phyloP scores from a whole-genome alignment of 2,888 invertebrate species.

The Pelosia muscerda region DNA sequence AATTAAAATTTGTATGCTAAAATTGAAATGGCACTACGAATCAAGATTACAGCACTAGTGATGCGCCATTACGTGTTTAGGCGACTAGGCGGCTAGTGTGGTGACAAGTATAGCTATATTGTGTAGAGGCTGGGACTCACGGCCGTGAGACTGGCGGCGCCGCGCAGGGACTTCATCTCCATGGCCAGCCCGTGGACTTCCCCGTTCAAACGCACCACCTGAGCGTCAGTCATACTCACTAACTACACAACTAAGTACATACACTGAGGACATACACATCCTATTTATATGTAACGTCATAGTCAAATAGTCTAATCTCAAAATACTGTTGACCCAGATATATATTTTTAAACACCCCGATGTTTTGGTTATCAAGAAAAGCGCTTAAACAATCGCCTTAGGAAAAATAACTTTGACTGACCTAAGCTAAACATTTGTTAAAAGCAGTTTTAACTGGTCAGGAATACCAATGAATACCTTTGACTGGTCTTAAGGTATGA shows the following conservation, averaged over 20 bases:
- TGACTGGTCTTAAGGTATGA: background rate
- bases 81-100: constrained; percentile 26
- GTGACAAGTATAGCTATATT: constrained; percentile 64
- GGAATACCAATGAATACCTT: too few species aligned
- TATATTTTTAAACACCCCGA: too few species aligned
- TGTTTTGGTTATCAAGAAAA: too few species aligned
- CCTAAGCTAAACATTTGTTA: too few species aligned
- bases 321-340: too few species aligned
- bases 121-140: constrained; percentile 84
- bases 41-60: constrained; percentile 40
- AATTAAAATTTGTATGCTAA: constrained; percentile 13
- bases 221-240: constrained; percentile 32
- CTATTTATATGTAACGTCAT: background rate
- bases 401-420: too few species aligned
- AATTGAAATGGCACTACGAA: constrained; percentile 17
- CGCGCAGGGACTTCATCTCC: constrained; percentile 85
- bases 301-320: too few species aligned
- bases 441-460: too few species aligned
- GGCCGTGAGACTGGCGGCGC: constrained; percentile 65
- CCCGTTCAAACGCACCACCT: constrained; percentile 88
- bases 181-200: constrained; percentile 91
- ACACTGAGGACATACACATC: background rate
- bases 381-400: too few species aligned
- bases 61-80: constrained; percentile 37
- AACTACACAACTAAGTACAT: constrained; percentile 9